phyloP scores from a whole-genome alignment of 2,113 vertebrate species.

The Thamnophis sirtalis region DNA sequence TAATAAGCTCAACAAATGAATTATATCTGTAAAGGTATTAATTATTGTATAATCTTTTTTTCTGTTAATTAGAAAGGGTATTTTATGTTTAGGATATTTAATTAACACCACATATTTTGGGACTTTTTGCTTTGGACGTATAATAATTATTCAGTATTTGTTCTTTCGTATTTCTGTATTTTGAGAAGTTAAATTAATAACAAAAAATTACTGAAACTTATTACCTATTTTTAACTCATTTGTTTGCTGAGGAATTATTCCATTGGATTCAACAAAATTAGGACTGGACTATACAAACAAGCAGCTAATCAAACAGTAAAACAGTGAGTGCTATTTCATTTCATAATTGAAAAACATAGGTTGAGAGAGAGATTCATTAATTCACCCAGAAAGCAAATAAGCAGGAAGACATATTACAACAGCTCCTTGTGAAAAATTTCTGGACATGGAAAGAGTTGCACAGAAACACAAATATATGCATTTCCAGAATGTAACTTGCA shows the following conservation, averaged over 20 bases:
- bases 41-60: neutral
- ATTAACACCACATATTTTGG: neutral
- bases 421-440: neutral
- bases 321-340: neutral
- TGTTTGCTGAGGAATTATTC: neutral
- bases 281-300: neutral
- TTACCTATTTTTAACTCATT: neutral
- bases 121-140: neutral
- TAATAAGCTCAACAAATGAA: neutral
- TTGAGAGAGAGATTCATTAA: neutral
- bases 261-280: neutral
- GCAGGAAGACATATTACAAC: neutral
- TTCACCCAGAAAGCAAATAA: neutral
- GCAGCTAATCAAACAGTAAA: neutral
- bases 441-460: neutral
- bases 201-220: neutral
- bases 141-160: neutral
- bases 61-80: neutral
- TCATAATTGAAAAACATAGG: neutral
- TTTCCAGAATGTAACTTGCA: neutral
- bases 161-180: neutral
- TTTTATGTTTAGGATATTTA: neutral
- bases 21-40: neutral
- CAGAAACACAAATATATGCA: neutral
- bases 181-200: neutral